Percentiles rank a stretch among this genome's conserved stretches.
Conservation (phyloP, 2,113 vertebrate species). For the Bostrychus sinensis region DNA sequence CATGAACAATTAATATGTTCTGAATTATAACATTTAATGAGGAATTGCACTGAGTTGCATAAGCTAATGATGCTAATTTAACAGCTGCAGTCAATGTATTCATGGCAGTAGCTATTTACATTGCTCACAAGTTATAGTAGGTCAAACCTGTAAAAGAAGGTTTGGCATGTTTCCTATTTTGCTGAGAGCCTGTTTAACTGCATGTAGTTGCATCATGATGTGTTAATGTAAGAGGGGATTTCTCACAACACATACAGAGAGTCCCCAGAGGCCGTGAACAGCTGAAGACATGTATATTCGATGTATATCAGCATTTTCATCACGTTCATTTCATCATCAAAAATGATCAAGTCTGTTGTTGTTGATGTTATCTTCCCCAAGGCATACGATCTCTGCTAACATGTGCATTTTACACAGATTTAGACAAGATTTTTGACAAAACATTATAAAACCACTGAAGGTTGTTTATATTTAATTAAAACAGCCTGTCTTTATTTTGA, state of each 20-base stretch:
- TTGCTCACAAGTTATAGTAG: background rate
- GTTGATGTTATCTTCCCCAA: background rate
- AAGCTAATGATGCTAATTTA: background rate
- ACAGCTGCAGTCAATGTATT: background rate
- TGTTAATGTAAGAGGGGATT: constrained; percentile 21
- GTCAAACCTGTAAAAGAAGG: background rate
- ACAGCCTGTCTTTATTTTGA: too few relatives aligned
- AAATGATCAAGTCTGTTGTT: constrained; percentile 18
- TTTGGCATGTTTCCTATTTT: background rate
- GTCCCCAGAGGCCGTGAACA: constrained; percentile 2
- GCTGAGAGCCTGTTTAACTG: constrained; percentile 6
- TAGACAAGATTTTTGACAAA: too few relatives aligned
- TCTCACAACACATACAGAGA: constrained; percentile 9
- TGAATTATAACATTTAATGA: background rate
- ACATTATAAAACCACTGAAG: too few relatives aligned
- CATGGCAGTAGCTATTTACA: background rate
- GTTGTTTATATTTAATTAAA: too few relatives aligned
- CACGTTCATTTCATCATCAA: constrained; percentile 7
- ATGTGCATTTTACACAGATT: background rate
- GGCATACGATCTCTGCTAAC: background rate
- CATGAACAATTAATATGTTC: constrained; percentile 1
- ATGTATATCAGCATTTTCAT: constrained; percentile 14
- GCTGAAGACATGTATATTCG: constrained; percentile 10
- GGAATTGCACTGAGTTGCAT: background rate
- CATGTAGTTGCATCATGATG: constrained; percentile 26